Conservation (phyloP, 37 sponge, comb jelly and placozoan genomes). For the Agelas oroides region DNA sequence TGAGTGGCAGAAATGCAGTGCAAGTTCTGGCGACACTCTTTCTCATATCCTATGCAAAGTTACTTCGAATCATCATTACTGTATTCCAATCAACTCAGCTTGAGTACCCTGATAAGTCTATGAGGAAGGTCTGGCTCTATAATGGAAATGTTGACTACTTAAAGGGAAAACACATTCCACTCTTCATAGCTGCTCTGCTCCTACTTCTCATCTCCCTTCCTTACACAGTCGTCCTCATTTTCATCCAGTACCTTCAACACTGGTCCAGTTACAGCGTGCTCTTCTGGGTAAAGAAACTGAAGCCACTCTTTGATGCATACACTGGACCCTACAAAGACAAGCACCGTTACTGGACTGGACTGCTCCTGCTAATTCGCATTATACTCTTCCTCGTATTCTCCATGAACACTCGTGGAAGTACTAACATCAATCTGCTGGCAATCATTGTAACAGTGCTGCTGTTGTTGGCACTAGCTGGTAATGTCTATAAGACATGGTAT, state of each 20-base stretch:
- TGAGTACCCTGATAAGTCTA: not conserved
- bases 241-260: too few relatives aligned
- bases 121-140: constrained; percentile 15
- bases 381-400: too few relatives aligned
- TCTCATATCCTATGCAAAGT: constrained; percentile 28
- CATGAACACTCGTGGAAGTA: too few relatives aligned
- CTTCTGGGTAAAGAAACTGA: too few relatives aligned
- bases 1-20: constrained; percentile 19
- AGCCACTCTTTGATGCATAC: too few relatives aligned
- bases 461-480: too few relatives aligned
- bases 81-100: not conserved
- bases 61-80: constrained; percentile 11
- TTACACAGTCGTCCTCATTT: too few relatives aligned
- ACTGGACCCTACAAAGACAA: too few relatives aligned
- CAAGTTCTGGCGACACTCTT: constrained; percentile 39
- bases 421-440: constrained; percentile 8
- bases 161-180: constrained; percentile 3
- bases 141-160: constrained; percentile 23
- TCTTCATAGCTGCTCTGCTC: not conserved
- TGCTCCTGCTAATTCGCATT: too few relatives aligned
- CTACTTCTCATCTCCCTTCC: not conserved
- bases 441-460: not conserved
- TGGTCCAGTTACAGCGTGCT: too few relatives aligned
- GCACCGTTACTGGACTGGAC: too few relatives aligned
- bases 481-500: too few relatives aligned